phyloP scores from a whole-genome alignment of 2,113 vertebrate genomes.

The Mustelus asterias region DNA sequence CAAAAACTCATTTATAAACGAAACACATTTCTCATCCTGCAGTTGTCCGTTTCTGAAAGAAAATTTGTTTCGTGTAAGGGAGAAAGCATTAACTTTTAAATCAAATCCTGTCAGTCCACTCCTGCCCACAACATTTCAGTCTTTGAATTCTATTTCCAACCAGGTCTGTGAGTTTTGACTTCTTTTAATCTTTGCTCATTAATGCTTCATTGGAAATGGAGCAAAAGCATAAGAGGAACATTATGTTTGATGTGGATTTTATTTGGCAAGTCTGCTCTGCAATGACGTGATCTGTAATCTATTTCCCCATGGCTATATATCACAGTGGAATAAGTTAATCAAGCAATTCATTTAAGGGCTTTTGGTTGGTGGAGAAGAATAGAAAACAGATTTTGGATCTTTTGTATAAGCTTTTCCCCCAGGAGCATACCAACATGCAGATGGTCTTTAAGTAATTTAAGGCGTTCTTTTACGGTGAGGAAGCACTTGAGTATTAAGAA shows the following conservation, averaged over 20 bases:
- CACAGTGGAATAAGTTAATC: conserved; percentile 34
- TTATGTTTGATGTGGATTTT: conserved; percentile 32
- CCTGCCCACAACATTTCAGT: neutral
- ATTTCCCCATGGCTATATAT: conserved; percentile 29
- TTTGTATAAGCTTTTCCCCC: neutral
- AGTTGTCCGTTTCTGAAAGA: neutral
- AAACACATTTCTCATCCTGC: neutral
- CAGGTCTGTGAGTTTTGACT: neutral
- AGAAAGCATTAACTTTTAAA: neutral
- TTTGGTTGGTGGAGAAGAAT: conserved; percentile 15
- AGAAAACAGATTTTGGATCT: conserved; percentile 30
- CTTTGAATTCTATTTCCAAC: neutral
- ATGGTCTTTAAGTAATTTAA: conserved; percentile 21
- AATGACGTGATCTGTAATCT: conserved; percentile 34
- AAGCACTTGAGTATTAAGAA: neutral
- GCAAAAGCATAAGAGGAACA: neutral
- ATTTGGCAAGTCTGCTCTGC: neutral
- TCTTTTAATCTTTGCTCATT: conserved; percentile 16
- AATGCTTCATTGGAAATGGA: neutral
- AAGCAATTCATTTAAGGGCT: conserved; percentile 21
- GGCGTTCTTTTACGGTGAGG: neutral
- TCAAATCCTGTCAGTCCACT: neutral
- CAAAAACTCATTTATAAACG: neutral
- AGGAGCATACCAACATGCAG: neutral
- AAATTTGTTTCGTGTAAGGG: neutral